Evolutionary conservation across 1,140 invertebrate genomes (phyloP).

Genomic region (Sitodiplosis mosellana): DNA sequence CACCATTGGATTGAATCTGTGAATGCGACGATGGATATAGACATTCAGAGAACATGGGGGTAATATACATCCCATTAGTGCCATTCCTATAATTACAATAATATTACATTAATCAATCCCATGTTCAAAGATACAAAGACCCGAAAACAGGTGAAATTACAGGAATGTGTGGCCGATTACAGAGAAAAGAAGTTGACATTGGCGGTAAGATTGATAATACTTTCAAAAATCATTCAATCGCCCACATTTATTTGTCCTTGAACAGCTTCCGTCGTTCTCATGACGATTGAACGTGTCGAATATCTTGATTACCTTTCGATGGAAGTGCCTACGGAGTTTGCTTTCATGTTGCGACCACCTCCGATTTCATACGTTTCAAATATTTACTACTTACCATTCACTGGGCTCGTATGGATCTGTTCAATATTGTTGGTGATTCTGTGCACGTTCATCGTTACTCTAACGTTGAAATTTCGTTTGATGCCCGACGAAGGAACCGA

Average conservation of each 20-base stretch:
- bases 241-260: too few species aligned
- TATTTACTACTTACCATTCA: conserved; percentile 7
- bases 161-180: conserved; percentile 22
- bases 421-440: not conserved
- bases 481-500: not conserved
- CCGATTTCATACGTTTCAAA: conserved; percentile 4
- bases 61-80: too few species aligned
- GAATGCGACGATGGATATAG: too few species aligned
- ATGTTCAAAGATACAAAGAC: too few species aligned
- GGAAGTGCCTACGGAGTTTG: conserved; percentile 1
- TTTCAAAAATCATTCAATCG: too few species aligned
- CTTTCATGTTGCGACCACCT: conserved; percentile 5
- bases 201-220: conserved; percentile 11
- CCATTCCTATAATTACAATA: too few species aligned
- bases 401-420: conserved; percentile 2
- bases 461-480: not conserved
- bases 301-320: conserved; percentile 1
- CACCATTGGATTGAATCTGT: too few species aligned
- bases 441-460: not conserved
- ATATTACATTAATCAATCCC: too few species aligned
- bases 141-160: too few species aligned
- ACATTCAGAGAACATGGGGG: too few species aligned
- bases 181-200: conserved; percentile 8
- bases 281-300: conserved; percentile 1
- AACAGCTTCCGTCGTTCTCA: conserved; percentile 2